Percentiles rank a stretch among this genome's conserved stretches.
These are phyloP conservation scores for Australoheros scitulus DNA, from an alignment of 2,113 vertebrate genomes.

Conservation along the genomic window DNA sequence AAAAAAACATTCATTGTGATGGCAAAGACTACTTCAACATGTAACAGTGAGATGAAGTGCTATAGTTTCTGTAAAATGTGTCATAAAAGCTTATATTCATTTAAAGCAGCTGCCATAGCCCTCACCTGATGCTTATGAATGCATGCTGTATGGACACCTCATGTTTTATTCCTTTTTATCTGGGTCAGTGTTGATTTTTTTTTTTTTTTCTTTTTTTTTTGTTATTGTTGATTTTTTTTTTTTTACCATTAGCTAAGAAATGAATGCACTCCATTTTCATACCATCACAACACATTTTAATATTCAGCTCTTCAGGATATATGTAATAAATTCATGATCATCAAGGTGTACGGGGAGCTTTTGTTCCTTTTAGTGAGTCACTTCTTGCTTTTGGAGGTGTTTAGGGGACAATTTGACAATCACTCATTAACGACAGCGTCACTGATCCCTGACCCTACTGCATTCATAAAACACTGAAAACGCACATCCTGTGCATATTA, in stretches of 20 bases:
- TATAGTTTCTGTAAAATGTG: slow-evolving; percentile 73
- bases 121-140: slow-evolving; percentile 63
- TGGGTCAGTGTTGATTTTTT: slow-evolving; percentile 44
- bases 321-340: slow-evolving; percentile 23
- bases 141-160: slow-evolving; percentile 56
- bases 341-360: slow-evolving; percentile 11
- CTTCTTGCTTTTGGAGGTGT: slow-evolving; percentile 12
- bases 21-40: slow-evolving; percentile 56
- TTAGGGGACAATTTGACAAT: slow-evolving; percentile 68
- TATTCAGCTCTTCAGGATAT: slow-evolving; percentile 25
- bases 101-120: slow-evolving; percentile 75
- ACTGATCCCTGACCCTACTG: slow-evolving; percentile 12
- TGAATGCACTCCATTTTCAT: slow-evolving; percentile 48
- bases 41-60: slow-evolving; percentile 67
- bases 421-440: slow-evolving; percentile 47
- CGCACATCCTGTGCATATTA: slow-evolving; percentile 2
- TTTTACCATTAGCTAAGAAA: slow-evolving; percentile 31
- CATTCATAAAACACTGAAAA: slow-evolving; percentile 6
- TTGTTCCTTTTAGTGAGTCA: slow-evolving; percentile 6
- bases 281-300: slow-evolving; percentile 44
- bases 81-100: slow-evolving; percentile 84
- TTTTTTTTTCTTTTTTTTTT: too few species aligned
- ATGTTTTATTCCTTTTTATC: slow-evolving; percentile 55
- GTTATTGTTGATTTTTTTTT: slow-evolving; percentile 45
- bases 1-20: slow-evolving; percentile 7